Percentiles rank a stretch among this genome's conserved stretches.
Conservation (phyloP, 2,888 invertebrate species). For the Drosophila lutescens region DNA sequence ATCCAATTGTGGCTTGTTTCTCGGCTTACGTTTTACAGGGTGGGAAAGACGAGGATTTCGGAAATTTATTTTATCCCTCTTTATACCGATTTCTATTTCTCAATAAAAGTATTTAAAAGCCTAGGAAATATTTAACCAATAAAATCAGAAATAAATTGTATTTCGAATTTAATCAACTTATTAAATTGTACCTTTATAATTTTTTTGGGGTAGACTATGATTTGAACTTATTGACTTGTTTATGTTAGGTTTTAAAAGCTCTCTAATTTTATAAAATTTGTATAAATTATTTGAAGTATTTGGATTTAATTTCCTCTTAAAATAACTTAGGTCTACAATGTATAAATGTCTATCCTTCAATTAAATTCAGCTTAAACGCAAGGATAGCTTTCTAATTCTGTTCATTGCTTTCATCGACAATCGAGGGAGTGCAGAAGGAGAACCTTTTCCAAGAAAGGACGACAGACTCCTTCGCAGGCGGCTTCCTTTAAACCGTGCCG, state of each 20-base stretch:
- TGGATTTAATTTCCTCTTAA: no score
- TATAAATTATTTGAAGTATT: no score
- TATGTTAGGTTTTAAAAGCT: no score
- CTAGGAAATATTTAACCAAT: neutral
- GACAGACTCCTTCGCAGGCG: conserved; percentile 15
- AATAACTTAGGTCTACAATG: neutral
- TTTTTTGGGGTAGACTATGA: no score
- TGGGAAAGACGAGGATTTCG: neutral
- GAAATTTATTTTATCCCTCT: neutral
- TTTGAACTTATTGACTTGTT: no score
- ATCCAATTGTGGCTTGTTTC: conserved; percentile 6
- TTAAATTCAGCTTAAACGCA: neutral
- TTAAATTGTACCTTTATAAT: no score
- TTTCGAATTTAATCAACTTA: no score
- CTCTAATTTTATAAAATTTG: neutral
- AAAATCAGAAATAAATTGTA: no score
- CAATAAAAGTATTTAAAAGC: neutral
- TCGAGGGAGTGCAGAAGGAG: conserved; percentile 5
- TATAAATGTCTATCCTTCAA: neutral
- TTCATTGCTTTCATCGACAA: conserved; percentile 2
- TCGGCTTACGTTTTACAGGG: conserved; percentile 2
- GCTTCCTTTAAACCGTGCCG: conserved; percentile 38
- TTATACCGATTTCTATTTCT: neutral
- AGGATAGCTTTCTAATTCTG: neutral
- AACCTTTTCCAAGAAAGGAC: neutral